phyloP scores from a whole-genome alignment of 2,797 vertebrate species.

The Hippocampus kuda region DNA sequence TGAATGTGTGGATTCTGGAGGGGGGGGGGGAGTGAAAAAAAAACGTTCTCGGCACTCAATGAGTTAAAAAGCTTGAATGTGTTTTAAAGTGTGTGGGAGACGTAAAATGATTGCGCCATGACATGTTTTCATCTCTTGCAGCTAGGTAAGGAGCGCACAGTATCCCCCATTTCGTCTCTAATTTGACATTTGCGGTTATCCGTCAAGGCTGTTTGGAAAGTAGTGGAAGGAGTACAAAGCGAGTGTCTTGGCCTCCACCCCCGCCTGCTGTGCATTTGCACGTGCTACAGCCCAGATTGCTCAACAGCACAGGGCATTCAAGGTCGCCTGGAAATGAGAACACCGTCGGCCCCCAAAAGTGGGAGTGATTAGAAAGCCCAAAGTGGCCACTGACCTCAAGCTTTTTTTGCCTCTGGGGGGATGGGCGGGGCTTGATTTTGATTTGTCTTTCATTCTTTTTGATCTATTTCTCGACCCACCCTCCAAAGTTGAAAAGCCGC shows the following conservation, averaged over 20 bases:
- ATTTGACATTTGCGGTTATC: not conserved
- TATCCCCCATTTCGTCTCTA: not conserved
- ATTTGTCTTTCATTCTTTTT: not conserved
- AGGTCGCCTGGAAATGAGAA: not conserved
- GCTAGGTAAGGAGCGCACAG: not conserved
- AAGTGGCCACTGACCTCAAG: not conserved
- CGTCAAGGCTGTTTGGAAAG: not conserved
- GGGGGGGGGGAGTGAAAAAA: too few species aligned
- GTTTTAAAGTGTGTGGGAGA: too few species aligned
- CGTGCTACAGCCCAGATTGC: not conserved
- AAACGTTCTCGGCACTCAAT: too few species aligned
- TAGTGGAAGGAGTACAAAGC: not conserved
- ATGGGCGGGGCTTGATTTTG: not conserved
- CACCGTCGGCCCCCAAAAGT: not conserved
- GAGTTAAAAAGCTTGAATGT: too few species aligned
- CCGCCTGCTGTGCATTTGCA: not conserved
- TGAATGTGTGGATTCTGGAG: too few species aligned
- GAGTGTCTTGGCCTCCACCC: not conserved
- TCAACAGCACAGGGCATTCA: not conserved
- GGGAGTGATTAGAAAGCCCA: not conserved
- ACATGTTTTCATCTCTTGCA: constrained; percentile 9
- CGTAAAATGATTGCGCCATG: too few species aligned
- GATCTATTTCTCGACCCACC: not conserved
- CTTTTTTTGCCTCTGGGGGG: not conserved
- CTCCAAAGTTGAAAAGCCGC: too few species aligned